phyloP scores from a whole-genome alignment of 2,797 vertebrate genomes.

The Selene dorsalis region DNA sequence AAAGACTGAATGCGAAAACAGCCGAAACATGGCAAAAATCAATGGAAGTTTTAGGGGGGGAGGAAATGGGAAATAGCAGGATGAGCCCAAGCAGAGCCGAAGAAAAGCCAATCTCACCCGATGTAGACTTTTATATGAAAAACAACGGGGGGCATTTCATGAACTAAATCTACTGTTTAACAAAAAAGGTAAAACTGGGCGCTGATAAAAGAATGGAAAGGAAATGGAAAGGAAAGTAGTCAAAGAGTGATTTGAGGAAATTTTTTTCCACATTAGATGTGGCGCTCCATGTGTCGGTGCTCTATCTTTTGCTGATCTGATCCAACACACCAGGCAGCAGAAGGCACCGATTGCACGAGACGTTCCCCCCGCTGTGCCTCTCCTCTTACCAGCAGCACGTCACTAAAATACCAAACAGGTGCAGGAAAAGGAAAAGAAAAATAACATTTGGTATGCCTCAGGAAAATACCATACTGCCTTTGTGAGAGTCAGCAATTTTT shows the following conservation, averaged over 20 bases:
- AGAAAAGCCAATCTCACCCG: background rate
- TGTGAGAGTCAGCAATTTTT: background rate
- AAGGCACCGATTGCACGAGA: background rate
- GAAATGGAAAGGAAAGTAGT: background rate
- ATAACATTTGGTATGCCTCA: background rate
- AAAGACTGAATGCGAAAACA: conserved; percentile 22
- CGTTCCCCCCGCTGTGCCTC: background rate
- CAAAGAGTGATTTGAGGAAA: background rate
- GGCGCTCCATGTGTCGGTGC: background rate
- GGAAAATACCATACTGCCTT: background rate
- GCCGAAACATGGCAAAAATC: conserved; percentile 3
- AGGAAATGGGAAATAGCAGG: conserved; percentile 1
- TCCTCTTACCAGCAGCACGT: background rate
- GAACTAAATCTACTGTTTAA: background rate
- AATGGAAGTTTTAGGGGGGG: background rate
- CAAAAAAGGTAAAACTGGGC: background rate
- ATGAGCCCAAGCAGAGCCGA: background rate
- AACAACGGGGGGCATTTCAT: background rate
- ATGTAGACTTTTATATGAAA: conserved; percentile 2
- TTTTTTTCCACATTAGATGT: background rate
- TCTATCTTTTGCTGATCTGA: background rate
- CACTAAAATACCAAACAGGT: conserved; percentile 22
- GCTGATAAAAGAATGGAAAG: background rate
- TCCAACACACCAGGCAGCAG: conserved; percentile 6
- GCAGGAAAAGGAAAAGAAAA: conserved; percentile 7